Conservation (phyloP, 2,888 invertebrate genomes). For the Apotomis capreana region DNA sequence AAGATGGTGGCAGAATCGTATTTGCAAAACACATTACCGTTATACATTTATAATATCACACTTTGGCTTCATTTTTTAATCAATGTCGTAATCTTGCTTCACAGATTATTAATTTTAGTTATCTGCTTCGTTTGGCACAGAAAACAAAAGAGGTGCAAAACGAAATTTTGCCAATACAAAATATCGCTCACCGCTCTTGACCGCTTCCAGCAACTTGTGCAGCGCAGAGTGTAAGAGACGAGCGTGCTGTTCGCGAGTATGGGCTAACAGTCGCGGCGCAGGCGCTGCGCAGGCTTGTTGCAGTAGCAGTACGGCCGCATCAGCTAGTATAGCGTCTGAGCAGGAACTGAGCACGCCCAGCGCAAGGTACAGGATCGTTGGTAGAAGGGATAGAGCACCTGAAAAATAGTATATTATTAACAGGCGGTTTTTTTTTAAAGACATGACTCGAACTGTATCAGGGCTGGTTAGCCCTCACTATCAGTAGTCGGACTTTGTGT, state of each 20-base stretch:
- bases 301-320: constrained; percentile 88
- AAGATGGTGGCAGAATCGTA: too few species aligned
- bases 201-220: constrained; percentile 94
- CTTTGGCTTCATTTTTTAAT: too few species aligned
- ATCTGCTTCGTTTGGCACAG: too few species aligned
- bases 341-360: constrained; percentile 95
- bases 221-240: constrained; percentile 93
- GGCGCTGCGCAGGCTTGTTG: constrained; percentile 91
- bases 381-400: constrained; percentile 94
- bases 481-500: too few species aligned
- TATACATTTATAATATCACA: too few species aligned
- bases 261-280: constrained; percentile 85
- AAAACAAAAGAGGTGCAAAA: too few species aligned
- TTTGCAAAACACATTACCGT: too few species aligned
- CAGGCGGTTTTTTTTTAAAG: too few species aligned
- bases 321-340: constrained; percentile 85
- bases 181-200: constrained; percentile 87
- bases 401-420: constrained; percentile 42
- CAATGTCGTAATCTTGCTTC: too few species aligned
- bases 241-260: constrained; percentile 89
- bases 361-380: constrained; percentile 95
- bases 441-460: neutral
- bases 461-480: too few species aligned
- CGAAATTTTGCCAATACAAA: too few species aligned
- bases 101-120: too few species aligned